Evolutionary conservation across 2,888 invertebrate species (phyloP), one percentile per base, ranked within the genome.

Genomic region (Hipparchia sbordonii): DNA sequence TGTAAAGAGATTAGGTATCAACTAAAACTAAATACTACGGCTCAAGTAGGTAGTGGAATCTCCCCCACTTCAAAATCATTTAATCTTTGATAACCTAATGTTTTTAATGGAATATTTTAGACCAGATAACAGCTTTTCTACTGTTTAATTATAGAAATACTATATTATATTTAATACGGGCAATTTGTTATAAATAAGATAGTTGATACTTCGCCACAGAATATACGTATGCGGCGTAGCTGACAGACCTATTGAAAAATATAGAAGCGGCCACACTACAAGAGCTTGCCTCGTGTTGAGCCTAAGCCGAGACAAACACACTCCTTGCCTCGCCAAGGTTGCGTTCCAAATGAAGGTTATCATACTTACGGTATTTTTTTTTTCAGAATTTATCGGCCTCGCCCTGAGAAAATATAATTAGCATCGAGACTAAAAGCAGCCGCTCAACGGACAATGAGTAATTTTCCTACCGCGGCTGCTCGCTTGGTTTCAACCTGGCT

Each of bases 101-200:
- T 82, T 82, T 82, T 84, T 79, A 84, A 82, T 89, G 90, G 90
- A 91, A 90, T 87, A 85, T 89, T 67, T 67, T n/a, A 46, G 10
- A 9, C 8, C 13, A 56, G 67, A 67, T 45, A 67, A 48, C 56
- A 4, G 33, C 39, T 12, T 69, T 51, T 12, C 57, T 68, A 60
- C 61, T 12, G 46, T 62, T 89, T 74, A 82, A 79, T 72, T 65
- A 63, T 48, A 3, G 68, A 48, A 57, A 45, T 72, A 48, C 39
- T 39, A 0, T 39, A 39, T 39, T 4, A 39, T 61, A n/a, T 48
- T 13, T 62, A 62, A 8, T 62, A 13, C 13, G 46, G 13, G 8
- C 13, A 48, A 5, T 10, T 39, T 4, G 12, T 33, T 39, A 39
- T 39, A 33, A 33, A 33, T 39, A 39, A 10, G 12, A 13, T 6